A percentile compares a stretch with the other conserved stretches of the same genome.
Conservation (phyloP, 2,888 invertebrate genomes). For the Mesorhabditis spiculigera region DNA sequence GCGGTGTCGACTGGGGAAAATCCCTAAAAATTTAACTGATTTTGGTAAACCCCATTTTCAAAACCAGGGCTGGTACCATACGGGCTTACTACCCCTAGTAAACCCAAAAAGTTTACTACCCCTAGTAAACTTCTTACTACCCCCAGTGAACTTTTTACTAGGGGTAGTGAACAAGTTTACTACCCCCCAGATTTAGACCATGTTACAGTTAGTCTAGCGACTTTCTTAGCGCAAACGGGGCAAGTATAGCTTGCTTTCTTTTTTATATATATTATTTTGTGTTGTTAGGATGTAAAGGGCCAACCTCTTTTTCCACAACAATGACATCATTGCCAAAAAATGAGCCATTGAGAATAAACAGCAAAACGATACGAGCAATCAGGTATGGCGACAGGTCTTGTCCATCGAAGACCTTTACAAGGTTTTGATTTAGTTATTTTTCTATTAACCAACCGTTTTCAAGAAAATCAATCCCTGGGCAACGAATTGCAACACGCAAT, state of each 20-base stretch:
- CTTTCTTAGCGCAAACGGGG: no score
- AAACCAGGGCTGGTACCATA: background rate
- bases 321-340: background rate
- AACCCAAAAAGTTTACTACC: no score
- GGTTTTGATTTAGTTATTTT: background rate
- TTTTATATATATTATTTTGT: no score
- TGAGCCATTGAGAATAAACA: background rate
- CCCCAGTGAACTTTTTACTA: no score
- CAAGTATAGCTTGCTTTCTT: no score
- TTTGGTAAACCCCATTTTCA: background rate
- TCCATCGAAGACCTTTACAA: background rate
- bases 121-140: no score
- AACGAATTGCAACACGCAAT: background rate
- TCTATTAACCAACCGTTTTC: background rate
- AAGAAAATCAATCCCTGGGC: constrained; percentile 4
- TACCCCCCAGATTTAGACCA: no score
- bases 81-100: no score
- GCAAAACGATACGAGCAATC: background rate
- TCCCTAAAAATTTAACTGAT: background rate
- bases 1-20: constrained; percentile 2
- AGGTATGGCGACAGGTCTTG: background rate
- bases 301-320: background rate
- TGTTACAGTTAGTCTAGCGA: no score
- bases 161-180: no score
- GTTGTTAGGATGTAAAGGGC: background rate